These are phyloP conservation scores for Sebastolobus altivelis DNA, from an alignment of 2,797 vertebrate genomes.

Conservation along the genomic window DNA sequence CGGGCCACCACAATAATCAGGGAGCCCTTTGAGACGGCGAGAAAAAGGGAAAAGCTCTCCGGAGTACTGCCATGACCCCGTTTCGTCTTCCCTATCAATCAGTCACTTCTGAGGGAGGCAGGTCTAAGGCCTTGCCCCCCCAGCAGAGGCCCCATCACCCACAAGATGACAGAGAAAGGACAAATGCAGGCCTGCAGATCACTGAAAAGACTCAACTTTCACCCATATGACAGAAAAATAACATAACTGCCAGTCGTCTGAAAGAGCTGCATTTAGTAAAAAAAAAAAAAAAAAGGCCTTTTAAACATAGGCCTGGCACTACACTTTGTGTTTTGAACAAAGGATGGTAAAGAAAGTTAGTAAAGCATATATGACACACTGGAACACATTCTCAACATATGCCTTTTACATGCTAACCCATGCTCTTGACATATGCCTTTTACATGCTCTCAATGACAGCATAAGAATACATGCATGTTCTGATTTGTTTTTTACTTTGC, in stretches of 20 bases:
- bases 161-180: constrained; percentile 43
- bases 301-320: constrained; percentile 20
- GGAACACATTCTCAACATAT: not conserved
- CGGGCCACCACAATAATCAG: constrained; percentile 45
- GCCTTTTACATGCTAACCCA: not conserved
- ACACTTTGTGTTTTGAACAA: constrained; percentile 13
- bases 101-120: constrained; percentile 52
- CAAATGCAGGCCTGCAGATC: constrained; percentile 32
- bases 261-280: constrained; percentile 12
- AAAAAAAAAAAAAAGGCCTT: not conserved
- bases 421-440: not conserved
- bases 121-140: constrained; percentile 37
- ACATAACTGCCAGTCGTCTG: constrained; percentile 17
- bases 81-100: constrained; percentile 65
- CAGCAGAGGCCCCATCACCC: constrained; percentile 40
- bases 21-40: constrained; percentile 29
- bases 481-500: not conserved
- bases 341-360: constrained; percentile 7
- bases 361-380: constrained; percentile 2
- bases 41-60: constrained; percentile 28
- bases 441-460: not conserved
- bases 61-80: constrained; percentile 48
- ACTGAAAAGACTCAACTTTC: constrained; percentile 40
- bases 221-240: constrained; percentile 23
- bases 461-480: not conserved